Conservation (phyloP, 1,140 invertebrate species). For the Bactericera cockerelli region DNA sequence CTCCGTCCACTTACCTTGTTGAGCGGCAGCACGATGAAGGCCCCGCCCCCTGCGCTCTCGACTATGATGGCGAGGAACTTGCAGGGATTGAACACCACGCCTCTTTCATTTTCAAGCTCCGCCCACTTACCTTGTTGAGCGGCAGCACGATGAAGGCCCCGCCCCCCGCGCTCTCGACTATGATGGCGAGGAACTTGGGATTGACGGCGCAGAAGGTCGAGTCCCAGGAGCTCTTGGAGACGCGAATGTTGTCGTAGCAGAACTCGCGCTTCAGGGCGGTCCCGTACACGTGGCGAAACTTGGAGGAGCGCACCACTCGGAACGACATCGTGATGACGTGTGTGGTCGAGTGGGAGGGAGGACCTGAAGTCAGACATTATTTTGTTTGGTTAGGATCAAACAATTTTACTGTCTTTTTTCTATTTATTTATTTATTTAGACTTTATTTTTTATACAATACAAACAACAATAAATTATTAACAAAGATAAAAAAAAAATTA, state of each 20-base stretch:
- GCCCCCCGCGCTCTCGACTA: conserved; percentile 96
- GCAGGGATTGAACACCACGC: too few species aligned
- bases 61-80: too few species aligned
- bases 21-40: too few species aligned
- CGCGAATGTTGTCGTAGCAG: conserved; percentile 97
- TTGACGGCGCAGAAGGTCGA: conserved; percentile 98
- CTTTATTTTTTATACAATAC: too few species aligned
- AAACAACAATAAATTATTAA: too few species aligned
- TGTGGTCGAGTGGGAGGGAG: not conserved
- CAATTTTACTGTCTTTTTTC: too few species aligned
- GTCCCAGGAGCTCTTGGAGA: conserved; percentile 97
- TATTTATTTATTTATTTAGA: too few species aligned
- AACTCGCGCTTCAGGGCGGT: conserved; percentile 90
- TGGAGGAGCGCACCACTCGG: conserved; percentile 87
- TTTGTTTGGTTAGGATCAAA: not conserved
- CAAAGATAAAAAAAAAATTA: too few species aligned
- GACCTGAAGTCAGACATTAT: not conserved
- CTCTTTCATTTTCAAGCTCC: too few species aligned
- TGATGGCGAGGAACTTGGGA: conserved; percentile 97
- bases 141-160: conserved; percentile 97
- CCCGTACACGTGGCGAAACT: conserved; percentile 98
- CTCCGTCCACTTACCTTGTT: too few species aligned
- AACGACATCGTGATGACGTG: conserved; percentile 89
- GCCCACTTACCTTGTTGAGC: conserved; percentile 81
- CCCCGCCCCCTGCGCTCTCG: too few species aligned